These are phyloP conservation scores for Delphinus delphis DNA, from an alignment of 2,113 vertebrate species.

Conservation along the genomic window DNA sequence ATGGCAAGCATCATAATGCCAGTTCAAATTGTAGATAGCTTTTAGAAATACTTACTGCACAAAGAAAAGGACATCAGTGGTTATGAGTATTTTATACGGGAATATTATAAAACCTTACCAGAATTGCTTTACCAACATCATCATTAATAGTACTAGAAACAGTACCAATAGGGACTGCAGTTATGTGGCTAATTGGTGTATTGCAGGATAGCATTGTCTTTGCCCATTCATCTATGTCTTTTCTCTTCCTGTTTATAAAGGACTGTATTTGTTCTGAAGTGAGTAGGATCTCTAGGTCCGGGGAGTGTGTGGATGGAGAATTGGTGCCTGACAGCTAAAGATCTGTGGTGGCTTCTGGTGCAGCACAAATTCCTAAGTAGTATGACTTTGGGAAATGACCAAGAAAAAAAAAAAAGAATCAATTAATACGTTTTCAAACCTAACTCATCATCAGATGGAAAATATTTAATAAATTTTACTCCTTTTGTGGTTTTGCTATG, in stretches of 20 bases:
- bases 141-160: background rate
- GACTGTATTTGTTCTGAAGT: background rate
- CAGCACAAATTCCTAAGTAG: background rate
- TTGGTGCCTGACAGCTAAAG: background rate
- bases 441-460: background rate
- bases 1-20: background rate
- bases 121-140: background rate
- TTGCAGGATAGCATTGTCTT: background rate
- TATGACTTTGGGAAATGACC: constrained; percentile 1
- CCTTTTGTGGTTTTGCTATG: background rate
- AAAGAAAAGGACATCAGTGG: background rate
- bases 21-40: background rate
- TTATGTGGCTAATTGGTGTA: background rate
- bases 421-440: background rate
- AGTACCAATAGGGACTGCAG: background rate
- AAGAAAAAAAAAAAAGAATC: background rate
- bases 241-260: background rate
- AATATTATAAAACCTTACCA: background rate
- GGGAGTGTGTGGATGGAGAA: background rate
- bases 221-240: background rate
- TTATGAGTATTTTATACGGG: background rate
- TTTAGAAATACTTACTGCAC: background rate
- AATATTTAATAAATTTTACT: background rate
- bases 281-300: background rate
- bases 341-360: background rate